Percentiles rank a stretch among this genome's conserved stretches.
phyloP scores from a whole-genome alignment of 92 coral and sea anemone genomes.

The Palythoa caribaeorum region DNA sequence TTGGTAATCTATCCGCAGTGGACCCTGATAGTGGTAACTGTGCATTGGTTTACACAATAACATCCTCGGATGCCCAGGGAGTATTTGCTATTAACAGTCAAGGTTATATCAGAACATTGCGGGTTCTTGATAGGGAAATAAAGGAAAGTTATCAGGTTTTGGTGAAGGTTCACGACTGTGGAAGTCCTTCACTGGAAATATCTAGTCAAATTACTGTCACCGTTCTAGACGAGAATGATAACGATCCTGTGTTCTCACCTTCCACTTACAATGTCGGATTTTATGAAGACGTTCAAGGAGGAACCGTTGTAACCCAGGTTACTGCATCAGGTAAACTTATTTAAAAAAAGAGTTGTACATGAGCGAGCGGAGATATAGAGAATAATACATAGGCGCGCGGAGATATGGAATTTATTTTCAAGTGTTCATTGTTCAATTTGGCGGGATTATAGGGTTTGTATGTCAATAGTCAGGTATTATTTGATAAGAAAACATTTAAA shows the following conservation, averaged over 20 bases:
- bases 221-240: conserved; percentile 84
- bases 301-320: conserved; percentile 73
- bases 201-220: conserved; percentile 68
- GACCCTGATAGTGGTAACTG: conserved; percentile 77
- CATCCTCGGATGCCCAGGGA: conserved; percentile 64
- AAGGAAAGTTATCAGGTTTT: conserved; percentile 67
- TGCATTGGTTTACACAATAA: conserved; percentile 59
- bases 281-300: conserved; percentile 65
- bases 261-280: conserved; percentile 62
- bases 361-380: no score
- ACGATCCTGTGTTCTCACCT: conserved; percentile 71
- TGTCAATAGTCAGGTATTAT: no score
- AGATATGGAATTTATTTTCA: no score
- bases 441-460: no score
- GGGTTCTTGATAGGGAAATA: conserved; percentile 80
- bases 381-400: no score
- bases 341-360: background rate
- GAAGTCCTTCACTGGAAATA: conserved; percentile 70
- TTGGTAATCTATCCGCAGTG: conserved; percentile 53
- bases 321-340: conserved; percentile 80
- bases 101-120: conserved; percentile 61
- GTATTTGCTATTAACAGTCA: conserved; percentile 63
- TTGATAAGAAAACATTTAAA: no score
- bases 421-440: no score
- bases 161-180: conserved; percentile 82